Conservation (phyloP, 2,113 vertebrate species). For the Phrynosoma platyrhinos region DNA sequence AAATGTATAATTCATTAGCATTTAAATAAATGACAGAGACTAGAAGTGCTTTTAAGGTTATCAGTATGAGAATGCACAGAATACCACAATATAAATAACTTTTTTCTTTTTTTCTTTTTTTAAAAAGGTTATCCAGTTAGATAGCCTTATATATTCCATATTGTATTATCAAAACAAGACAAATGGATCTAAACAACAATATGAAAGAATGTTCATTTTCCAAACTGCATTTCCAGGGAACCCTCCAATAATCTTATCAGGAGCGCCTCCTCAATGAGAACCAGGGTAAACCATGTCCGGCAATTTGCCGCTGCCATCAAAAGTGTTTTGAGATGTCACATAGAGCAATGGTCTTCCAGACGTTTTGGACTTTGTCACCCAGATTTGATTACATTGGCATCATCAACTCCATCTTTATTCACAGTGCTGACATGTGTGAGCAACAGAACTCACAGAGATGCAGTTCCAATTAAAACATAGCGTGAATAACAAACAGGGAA, state of each 20-base stretch:
- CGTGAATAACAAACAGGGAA: too few species aligned
- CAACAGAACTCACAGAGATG: too few species aligned
- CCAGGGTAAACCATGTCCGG: neutral
- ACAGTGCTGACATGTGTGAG: too few species aligned
- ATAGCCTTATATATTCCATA: neutral
- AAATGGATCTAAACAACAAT: neutral
- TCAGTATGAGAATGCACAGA: conserved; percentile 38
- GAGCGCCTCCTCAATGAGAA: neutral
- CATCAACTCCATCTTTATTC: too few species aligned
- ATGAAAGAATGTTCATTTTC: neutral
- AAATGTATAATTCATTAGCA: conserved; percentile 84
- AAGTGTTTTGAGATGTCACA: neutral
- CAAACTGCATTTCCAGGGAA: neutral
- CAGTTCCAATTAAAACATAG: too few species aligned
- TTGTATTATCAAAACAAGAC: neutral
- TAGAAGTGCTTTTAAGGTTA: conserved; percentile 70
- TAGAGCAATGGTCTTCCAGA: neutral
- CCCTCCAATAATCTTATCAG: neutral
- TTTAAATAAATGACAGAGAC: conserved; percentile 84
- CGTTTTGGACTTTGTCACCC: too few species aligned
- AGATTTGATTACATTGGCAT: too few species aligned
- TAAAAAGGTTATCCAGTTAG: neutral
- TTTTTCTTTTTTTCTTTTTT: neutral
- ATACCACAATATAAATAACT: conserved; percentile 59
- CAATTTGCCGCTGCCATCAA: neutral